These are phyloP conservation scores for Peucedramus taeniatus DNA, from an alignment of 2,113 vertebrate species.

Conservation along the genomic window DNA sequence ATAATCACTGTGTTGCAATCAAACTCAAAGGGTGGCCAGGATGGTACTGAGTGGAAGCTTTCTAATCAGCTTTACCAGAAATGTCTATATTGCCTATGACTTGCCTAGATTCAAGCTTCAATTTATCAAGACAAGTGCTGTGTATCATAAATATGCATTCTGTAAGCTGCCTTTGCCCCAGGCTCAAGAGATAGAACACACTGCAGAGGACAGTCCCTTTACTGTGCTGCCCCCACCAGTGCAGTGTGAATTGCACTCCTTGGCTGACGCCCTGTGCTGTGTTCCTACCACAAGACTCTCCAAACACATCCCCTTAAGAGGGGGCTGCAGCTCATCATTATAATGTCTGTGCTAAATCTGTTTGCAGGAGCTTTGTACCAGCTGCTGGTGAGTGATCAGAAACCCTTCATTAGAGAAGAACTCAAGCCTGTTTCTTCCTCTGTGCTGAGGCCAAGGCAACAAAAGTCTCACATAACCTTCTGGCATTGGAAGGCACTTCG, in stretches of 20 bases:
- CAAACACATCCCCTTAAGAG: not conserved
- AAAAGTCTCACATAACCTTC: not conserved
- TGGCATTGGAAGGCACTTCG: not conserved
- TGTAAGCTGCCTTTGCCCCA: not conserved
- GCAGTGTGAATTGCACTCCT: not conserved
- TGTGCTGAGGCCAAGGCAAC: not conserved
- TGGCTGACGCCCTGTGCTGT: no score
- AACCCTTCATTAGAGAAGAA: not conserved
- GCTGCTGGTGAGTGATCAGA: not conserved
- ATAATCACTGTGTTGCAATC: not conserved
- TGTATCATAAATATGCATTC: not conserved
- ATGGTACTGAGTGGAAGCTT: not conserved
- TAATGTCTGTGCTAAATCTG: not conserved
- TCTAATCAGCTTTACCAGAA: not conserved
- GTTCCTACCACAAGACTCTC: not conserved
- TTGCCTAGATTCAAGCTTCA: not conserved
- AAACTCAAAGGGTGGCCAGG: not conserved
- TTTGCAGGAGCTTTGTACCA: not conserved
- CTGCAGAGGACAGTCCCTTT: not conserved
- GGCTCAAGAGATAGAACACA: not conserved
- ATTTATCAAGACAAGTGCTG: not conserved
- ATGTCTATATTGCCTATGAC: not conserved
- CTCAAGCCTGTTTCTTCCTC: not conserved
- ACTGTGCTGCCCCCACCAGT: accelerated
- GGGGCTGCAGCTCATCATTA: not conserved